A percentile compares a stretch with the other conserved stretches of the same genome.
phyloP scores from a whole-genome alignment of 2,113 vertebrate species.

The Paralichthys olivaceus region DNA sequence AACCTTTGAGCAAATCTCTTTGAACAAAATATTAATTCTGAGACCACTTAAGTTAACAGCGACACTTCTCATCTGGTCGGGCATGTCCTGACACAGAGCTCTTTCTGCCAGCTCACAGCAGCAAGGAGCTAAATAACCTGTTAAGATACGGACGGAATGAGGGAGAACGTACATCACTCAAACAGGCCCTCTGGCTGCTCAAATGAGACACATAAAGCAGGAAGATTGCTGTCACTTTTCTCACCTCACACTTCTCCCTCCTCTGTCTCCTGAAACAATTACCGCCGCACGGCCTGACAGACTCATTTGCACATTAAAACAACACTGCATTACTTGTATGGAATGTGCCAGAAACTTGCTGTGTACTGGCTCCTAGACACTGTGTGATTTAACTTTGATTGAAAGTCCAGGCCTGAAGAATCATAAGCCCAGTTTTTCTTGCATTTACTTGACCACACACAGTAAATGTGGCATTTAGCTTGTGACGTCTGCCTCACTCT shows the following conservation, averaged over 20 bases:
- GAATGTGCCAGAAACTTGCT: conserved; percentile 27
- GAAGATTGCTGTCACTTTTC: conserved; percentile 64
- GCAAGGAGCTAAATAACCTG: conserved; percentile 35
- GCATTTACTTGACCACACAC: conserved; percentile 78
- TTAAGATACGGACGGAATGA: conserved; percentile 42
- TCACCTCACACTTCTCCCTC: conserved; percentile 58
- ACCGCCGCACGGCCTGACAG: conserved; percentile 31
- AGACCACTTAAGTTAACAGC: conserved; percentile 4
- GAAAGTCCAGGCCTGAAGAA: conserved; percentile 71
- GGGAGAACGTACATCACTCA: conserved; percentile 54
- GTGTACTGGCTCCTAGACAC: conserved; percentile 23
- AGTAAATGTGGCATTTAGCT: conserved; percentile 73
- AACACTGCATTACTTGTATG: conserved; percentile 23
- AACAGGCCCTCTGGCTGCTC: conserved; percentile 56
- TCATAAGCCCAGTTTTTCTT: conserved; percentile 17
- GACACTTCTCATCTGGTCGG: conserved; percentile 22
- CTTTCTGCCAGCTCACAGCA: conserved; percentile 40
- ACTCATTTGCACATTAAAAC: conserved; percentile 63
- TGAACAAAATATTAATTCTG: conserved; percentile 30
- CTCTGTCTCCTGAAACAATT: conserved; percentile 67
- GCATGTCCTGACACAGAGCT: conserved; percentile 44
- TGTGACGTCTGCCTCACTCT: conserved; percentile 62
- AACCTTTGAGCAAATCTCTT: conserved; percentile 20
- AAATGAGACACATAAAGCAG: conserved; percentile 57
- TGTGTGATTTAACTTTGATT: conserved; percentile 60